Evolutionary conservation across 2,888 invertebrate genomes (phyloP), one percentile per base, ranked within the genome.

Genomic region (Hecatera dysodea): DNA sequence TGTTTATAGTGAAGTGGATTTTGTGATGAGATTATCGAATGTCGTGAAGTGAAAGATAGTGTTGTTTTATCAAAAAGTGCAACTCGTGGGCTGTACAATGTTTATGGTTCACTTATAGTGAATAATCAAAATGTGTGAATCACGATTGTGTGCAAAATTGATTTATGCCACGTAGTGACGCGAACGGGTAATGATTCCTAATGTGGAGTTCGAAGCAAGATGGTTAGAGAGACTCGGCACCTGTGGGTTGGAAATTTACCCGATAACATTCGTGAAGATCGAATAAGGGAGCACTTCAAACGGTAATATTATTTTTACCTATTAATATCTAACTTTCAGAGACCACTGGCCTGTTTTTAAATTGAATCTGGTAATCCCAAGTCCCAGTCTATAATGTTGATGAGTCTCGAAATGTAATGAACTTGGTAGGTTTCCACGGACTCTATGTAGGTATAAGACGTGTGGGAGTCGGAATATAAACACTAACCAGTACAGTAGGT

Each of bases 181-280:
- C 96, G 96, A 96, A 96, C 96, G 96, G 96, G 96, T 96, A 96
- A 97, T 96, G 96, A 97, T 97, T 97, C 97, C 98, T 97, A 97
- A 98, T 98, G 98, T 98, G 98, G 98, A 98, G 98, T 97, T 97
- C 97, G 98, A 98, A 98, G 98, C 98, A 99, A 98, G 98, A 99
- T 99, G 99, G 99, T 99, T 98, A 99, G 99, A 98, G 99, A 99
- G 99, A 99, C 99, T 98, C 98, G 99, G 98, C 99, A 99, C 97
- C 98, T 99, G 97, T 99, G 99, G 99, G 99, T 99, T 98, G 99
- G 99, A 98, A 99, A 99, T 98, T 98, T 99, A 98, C 99, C 99
- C 98, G 99, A 99, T 97, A 99, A 98, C 97, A 98, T 99, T 97
- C 98, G 98, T 95, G 99, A 99, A 97, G 99, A 99, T 96, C 98